Conservation (phyloP, 2,113 vertebrate genomes). For the Callionymus lyra region DNA sequence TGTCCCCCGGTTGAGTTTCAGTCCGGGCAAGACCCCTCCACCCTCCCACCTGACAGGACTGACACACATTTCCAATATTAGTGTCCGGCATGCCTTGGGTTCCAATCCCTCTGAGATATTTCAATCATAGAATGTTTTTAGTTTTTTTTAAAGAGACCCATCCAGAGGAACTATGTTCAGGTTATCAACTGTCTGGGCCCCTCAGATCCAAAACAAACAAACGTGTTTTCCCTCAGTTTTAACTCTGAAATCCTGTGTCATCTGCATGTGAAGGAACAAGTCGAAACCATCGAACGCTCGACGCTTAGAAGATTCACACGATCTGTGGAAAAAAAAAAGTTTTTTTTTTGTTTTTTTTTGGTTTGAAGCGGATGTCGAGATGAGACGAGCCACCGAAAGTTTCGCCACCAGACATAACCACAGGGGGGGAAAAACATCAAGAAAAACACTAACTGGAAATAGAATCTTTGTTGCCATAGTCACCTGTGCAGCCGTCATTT, state of each 20-base stretch:
- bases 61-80: no score
- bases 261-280: conserved; percentile 9
- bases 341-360: background rate
- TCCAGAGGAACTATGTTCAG: no score
- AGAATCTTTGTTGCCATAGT: conserved; percentile 50
- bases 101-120: no score
- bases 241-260: background rate
- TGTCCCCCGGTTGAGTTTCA: no score
- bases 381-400: conserved; percentile 30
- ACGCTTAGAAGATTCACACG: conserved; percentile 4
- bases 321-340: conserved; percentile 1
- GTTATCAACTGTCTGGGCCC: conserved; percentile 5
- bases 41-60: no score
- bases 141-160: no score
- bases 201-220: no score
- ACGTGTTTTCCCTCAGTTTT: no score
- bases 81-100: no score
- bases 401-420: conserved; percentile 39
- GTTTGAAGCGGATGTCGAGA: conserved; percentile 36
- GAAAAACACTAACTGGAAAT: conserved; percentile 46
- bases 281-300: conserved; percentile 6
- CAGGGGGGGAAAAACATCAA: conserved; percentile 34
- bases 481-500: conserved; percentile 39
- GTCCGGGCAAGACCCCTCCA: no score
- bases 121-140: no score